Conservation (phyloP, 2,888 invertebrate genomes). For the Ypsolopha sequella region DNA sequence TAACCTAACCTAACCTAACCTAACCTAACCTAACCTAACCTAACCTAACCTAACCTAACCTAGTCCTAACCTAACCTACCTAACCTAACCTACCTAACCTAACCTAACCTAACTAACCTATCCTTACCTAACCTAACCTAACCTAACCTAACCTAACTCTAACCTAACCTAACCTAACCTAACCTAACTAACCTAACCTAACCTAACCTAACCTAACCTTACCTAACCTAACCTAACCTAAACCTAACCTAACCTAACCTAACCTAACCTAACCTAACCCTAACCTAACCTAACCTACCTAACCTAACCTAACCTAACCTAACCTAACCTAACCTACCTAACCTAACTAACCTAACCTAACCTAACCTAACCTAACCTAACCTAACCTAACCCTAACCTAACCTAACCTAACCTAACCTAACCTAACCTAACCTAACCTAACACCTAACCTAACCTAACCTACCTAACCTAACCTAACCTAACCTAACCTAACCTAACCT, state of each 20-base stretch:
- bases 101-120: conserved; percentile 9
- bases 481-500: conserved; percentile 1
- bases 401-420: conserved; percentile 1
- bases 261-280: conserved; percentile 11
- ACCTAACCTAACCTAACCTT: conserved; percentile 1
- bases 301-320: conserved; percentile 19
- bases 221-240: conserved; percentile 1
- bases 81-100: conserved; percentile 8
- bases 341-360: conserved; percentile 1
- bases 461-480: conserved; percentile 1
- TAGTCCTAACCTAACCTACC: conserved; percentile 3
- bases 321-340: conserved; percentile 6
- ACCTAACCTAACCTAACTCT: conserved; percentile 6
- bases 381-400: background rate
- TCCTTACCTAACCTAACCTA: conserved; percentile 5
- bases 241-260: conserved; percentile 15
- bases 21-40: conserved; percentile 14
- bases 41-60: conserved; percentile 13
- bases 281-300: conserved; percentile 11
- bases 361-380: conserved; percentile 1
- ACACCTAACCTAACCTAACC: conserved; percentile 1
- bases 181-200: conserved; percentile 5
- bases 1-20: conserved; percentile 2
- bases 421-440: conserved; percentile 1
- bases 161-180: conserved; percentile 7